Evolutionary conservation across 2,888 invertebrate species (phyloP), one percentile per base, ranked within the genome.

Genomic region (Troides aeacus): DNA sequence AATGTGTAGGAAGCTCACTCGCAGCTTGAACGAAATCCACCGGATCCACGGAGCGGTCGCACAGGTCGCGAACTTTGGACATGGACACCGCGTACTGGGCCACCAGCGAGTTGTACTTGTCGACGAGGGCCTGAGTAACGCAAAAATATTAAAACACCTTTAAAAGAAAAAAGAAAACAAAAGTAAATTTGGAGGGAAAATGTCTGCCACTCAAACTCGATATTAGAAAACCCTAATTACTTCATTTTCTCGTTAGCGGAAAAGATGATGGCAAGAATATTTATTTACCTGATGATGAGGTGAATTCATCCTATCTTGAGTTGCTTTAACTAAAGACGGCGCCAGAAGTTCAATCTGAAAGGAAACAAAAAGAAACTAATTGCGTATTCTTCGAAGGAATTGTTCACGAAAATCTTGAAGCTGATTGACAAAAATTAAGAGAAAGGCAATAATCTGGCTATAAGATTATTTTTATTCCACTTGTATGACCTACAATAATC

Each of bases 41-140:
- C 0, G 98, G 97, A 84, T 99, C 98, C 0, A 98, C 98, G 0
- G 99, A 97, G 82, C 98, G 98, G 87, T 99, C 99, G 81, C 99
- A 99, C 36, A 99, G 93, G 64, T 96, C 96, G 18, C 99, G 94
- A 75, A 99, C 95, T 72, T 96, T 94, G 64, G 97, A 95, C 76
- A 99, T 94, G 1, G 97, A 97, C 78, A 98, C 98, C 0, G 97
- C 96, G 88, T 99, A 99, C 83, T 98, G 74, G 0, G 85, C 80
- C 23, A 90, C 72, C 18, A 98, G 79, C 93, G 95, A 77, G 96
- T 96, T 97, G 86, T 99, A 98, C 87, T 98, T 98, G 77, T 99
- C 99, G 79, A 97, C 96, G 2, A 97, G 98, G 0, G 78, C 81
- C 89, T 90, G 75, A 23, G 36, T 15, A 53, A 36, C 36, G 62